Conservation (phyloP, 2,888 invertebrate species). For the Globia sparganii region DNA sequence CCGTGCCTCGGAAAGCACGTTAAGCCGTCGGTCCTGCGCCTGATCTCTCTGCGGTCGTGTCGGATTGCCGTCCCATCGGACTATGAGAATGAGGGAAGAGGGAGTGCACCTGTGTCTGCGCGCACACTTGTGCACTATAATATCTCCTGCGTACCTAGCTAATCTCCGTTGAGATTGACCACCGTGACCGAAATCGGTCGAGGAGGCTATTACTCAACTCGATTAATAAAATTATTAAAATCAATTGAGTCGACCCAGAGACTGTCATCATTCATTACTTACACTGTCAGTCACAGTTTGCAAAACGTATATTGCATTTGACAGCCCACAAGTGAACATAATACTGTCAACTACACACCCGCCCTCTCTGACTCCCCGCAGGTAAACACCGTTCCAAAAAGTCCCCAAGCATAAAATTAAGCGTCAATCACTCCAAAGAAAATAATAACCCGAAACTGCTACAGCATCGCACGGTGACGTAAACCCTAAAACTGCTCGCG, state of each 20-base stretch:
- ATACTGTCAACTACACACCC: slow-evolving; percentile 28
- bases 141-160: too few relatives aligned
- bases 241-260: neutral
- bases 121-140: too few relatives aligned
- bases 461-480: slow-evolving; percentile 51
- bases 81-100: too few relatives aligned
- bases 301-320: slow-evolving; percentile 13
- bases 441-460: slow-evolving; percentile 58
- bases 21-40: too few relatives aligned
- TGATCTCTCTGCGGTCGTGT: too few relatives aligned
- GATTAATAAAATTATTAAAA: neutral
- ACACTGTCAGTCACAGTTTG: neutral
- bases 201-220: too few relatives aligned
- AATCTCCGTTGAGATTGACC: too few relatives aligned
- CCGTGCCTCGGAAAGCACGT: too few relatives aligned
- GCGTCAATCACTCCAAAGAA: slow-evolving; percentile 51
- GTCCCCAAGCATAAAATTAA: slow-evolving; percentile 40
- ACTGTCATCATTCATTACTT: neutral
- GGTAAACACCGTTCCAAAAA: slow-evolving; percentile 19
- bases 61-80: too few relatives aligned
- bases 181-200: too few relatives aligned
- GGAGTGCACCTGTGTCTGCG: too few relatives aligned
- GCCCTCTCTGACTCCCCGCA: neutral
- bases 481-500: slow-evolving; percentile 59
- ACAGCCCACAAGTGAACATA: slow-evolving; percentile 18